phyloP scores from a whole-genome alignment of 2,113 vertebrate genomes.

The Hippocampus mohnikei region DNA sequence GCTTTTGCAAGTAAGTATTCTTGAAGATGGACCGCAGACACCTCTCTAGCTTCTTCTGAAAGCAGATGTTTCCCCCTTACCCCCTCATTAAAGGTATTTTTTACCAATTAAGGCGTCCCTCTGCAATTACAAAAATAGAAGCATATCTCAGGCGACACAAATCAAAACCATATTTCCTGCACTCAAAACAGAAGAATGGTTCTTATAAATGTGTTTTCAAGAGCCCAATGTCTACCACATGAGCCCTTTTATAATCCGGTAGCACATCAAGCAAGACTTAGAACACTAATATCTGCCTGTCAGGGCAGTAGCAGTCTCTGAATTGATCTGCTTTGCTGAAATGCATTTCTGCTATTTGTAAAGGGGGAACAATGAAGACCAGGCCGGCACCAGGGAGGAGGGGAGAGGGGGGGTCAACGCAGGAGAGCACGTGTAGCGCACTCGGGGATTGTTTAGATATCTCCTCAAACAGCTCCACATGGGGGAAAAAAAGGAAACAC shows the following conservation, averaged over 20 bases:
- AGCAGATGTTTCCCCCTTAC: slow-evolving; percentile 16
- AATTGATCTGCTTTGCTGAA: slow-evolving; percentile 41
- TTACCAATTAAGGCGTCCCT: slow-evolving; percentile 26
- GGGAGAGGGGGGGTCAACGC: slow-evolving; percentile 52
- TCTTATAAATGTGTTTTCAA: slow-evolving; percentile 36
- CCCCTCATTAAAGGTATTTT: slow-evolving; percentile 48
- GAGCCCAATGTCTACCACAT: slow-evolving; percentile 1
- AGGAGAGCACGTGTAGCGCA: slow-evolving; percentile 70
- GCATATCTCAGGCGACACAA: slow-evolving; percentile 55
- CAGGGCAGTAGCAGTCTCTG: slow-evolving; percentile 12
- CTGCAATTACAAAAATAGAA: slow-evolving; percentile 48
- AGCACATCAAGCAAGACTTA: background rate
- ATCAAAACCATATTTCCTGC: slow-evolving; percentile 64
- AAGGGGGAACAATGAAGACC: slow-evolving; percentile 21
- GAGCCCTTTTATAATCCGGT: background rate
- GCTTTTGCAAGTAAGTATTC: slow-evolving; percentile 11
- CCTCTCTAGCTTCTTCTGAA: slow-evolving; percentile 30
- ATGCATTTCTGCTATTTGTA: slow-evolving; percentile 55
- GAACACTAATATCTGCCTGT: slow-evolving; percentile 1
- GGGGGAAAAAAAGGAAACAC: slow-evolving; percentile 58
- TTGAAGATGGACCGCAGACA: too few relatives aligned
- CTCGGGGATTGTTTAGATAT: slow-evolving; percentile 78
- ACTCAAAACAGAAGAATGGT: slow-evolving; percentile 15
- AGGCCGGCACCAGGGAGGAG: slow-evolving; percentile 15
- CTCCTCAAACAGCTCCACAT: slow-evolving; percentile 66